Evolutionary conservation across 35 echinoderm and acorn worm species (phyloP).

Genomic region (Heliocidaris erythrogramma): DNA sequence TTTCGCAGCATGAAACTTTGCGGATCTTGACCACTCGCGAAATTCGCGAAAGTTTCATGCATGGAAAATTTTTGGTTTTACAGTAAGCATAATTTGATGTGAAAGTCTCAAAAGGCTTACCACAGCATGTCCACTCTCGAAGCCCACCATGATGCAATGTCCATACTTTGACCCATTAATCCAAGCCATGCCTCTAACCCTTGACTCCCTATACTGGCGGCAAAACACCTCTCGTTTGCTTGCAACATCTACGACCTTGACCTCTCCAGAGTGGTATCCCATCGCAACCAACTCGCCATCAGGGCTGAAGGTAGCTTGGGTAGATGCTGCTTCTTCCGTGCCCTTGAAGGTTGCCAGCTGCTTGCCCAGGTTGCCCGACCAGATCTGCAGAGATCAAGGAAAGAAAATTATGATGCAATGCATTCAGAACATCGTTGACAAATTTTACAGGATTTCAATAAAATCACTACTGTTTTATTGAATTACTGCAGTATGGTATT

Average conservation of each 20-base stretch:
- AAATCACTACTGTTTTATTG: too few relatives aligned
- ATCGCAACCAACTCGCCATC: constrained; percentile 58
- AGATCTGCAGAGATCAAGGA: constrained; percentile 62
- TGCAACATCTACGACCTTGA: constrained; percentile 58
- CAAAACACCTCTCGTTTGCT: constrained; percentile 46
- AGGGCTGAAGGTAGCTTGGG: constrained; percentile 61
- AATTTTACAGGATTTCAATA: too few relatives aligned
- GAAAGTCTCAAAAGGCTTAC: constrained; percentile 47
- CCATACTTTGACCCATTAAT: constrained; percentile 16
- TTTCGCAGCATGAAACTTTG: too few relatives aligned
- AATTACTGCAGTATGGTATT: too few relatives aligned
- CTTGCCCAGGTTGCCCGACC: constrained; percentile 91
- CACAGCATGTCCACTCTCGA: constrained; percentile 61
- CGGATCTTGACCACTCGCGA: too few relatives aligned
- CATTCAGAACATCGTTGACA: too few relatives aligned
- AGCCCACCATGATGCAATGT: constrained; percentile 56
- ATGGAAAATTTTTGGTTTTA: too few relatives aligned
- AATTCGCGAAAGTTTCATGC: too few relatives aligned
- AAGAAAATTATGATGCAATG: too few relatives aligned
- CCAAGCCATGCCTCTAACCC: constrained; percentile 70
- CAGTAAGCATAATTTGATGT: too few relatives aligned
- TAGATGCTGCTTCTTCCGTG: constrained; percentile 45
- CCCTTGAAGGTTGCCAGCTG: constrained; percentile 51
- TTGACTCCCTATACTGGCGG: constrained; percentile 52
- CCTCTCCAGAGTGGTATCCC: constrained; percentile 79